These are phyloP conservation scores for Melanophora roralis DNA, from an alignment of 2,888 invertebrate genomes.

Conservation along the genomic window DNA sequence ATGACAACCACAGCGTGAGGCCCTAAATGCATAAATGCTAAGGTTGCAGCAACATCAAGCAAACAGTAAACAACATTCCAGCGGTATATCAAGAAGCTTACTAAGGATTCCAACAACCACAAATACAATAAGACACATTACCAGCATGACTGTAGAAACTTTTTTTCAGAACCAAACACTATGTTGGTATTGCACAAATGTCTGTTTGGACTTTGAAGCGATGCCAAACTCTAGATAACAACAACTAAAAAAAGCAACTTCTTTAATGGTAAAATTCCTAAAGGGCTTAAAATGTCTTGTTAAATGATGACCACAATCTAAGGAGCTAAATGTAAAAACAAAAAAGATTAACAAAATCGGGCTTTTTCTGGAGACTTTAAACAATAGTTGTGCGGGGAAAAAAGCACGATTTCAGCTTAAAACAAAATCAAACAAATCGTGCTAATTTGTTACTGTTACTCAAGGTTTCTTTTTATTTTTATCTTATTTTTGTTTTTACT, in stretches of 20 bases:
- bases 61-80: conserved; percentile 61
- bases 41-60: conserved; percentile 42
- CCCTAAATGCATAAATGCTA: conserved; percentile 57
- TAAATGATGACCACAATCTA: conserved; percentile 54
- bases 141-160: conserved; percentile 38
- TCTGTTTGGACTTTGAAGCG: conserved; percentile 41
- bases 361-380: conserved; percentile 37
- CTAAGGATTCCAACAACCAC: conserved; percentile 60
- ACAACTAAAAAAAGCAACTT: conserved; percentile 41
- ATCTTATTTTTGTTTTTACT: neutral
- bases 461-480: conserved; percentile 9
- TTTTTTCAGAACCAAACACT: neutral
- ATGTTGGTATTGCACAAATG: conserved; percentile 4
- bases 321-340: neutral
- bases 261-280: conserved; percentile 56
- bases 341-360: conserved; percentile 33
- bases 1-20: conserved; percentile 61
- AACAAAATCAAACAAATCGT: conserved; percentile 48
- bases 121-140: conserved; percentile 47
- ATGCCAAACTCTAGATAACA: conserved; percentile 59
- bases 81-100: conserved; percentile 63
- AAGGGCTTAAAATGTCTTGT: conserved; percentile 56
- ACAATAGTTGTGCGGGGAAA: conserved; percentile 36
- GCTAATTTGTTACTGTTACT: conserved; percentile 59
- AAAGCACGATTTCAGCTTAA: conserved; percentile 38